Evolutionary conservation across 2,888 invertebrate species (phyloP).

Genomic region (Sphecodes monilicornis): DNA sequence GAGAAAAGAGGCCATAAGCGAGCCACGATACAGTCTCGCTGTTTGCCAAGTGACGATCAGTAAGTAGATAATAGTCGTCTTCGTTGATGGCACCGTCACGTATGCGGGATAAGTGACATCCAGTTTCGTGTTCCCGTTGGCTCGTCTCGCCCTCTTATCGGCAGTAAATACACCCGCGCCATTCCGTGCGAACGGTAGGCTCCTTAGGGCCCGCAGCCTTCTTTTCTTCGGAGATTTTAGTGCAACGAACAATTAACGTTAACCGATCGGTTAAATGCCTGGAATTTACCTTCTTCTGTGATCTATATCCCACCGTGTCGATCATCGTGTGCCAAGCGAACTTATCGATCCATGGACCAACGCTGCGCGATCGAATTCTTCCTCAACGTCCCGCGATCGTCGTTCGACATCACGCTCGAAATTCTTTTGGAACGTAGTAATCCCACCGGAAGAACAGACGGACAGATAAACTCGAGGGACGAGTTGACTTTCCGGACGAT

Average conservation of each 20-base stretch:
- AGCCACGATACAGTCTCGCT: constrained; percentile 26
- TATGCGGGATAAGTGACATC: constrained; percentile 54
- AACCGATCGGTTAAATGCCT: not conserved
- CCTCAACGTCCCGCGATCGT: not conserved
- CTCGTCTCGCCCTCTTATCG: constrained; percentile 27
- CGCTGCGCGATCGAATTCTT: not conserved
- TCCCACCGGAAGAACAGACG: not conserved
- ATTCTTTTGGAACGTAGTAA: not conserved
- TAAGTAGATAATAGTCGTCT: constrained; percentile 70
- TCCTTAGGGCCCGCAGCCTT: not conserved
- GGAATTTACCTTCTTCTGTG: not conserved
- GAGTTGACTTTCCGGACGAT: not conserved
- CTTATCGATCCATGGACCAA: not conserved
- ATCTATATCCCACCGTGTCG: not conserved
- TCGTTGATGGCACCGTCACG: constrained; percentile 52
- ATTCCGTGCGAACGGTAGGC: constrained; percentile 11
- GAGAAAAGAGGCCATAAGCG: constrained; percentile 40
- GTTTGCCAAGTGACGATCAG: constrained; percentile 62
- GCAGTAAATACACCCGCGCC: constrained; percentile 25
- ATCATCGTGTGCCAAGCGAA: not conserved
- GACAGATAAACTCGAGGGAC: not conserved
- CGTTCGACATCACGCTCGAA: not conserved
- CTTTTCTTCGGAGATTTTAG: not conserved
- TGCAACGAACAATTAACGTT: not conserved
- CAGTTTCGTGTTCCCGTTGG: constrained; percentile 44